These are phyloP conservation scores for Drosophila parvula DNA, from an alignment of 1,140 invertebrate species.

Conservation along the genomic window DNA sequence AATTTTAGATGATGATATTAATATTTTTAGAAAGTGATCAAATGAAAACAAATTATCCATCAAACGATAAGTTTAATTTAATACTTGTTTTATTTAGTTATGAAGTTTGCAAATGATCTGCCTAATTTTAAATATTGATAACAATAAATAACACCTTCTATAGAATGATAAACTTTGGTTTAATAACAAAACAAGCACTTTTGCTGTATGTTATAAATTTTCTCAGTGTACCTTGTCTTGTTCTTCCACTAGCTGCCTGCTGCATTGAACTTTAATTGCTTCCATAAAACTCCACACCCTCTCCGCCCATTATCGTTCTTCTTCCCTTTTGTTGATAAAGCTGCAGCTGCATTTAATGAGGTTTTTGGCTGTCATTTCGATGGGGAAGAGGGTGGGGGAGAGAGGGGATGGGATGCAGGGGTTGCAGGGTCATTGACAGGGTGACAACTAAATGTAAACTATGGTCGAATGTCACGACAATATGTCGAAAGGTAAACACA, in stretches of 20 bases:
- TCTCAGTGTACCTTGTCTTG: constrained; percentile 1
- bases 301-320: constrained; percentile 3
- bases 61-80: no score
- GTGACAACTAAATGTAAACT: constrained; percentile 62
- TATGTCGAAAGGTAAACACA: constrained; percentile 18
- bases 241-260: constrained; percentile 15
- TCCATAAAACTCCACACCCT: constrained; percentile 45
- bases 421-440: constrained; percentile 39
- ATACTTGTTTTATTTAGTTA: no score
- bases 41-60: no score
- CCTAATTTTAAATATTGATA: no score
- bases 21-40: no score
- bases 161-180: no score
- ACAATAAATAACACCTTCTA: no score
- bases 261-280: constrained; percentile 71
- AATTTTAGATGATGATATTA: background rate
- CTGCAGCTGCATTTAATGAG: constrained; percentile 72
- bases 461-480: constrained; percentile 50
- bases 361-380: constrained; percentile 44
- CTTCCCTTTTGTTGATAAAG: constrained; percentile 48
- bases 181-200: no score
- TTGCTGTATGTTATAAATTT: background rate
- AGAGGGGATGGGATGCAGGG: background rate
- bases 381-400: background rate
- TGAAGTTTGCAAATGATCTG: no score